Percentiles rank a stretch among this genome's conserved stretches.
phyloP scores from a whole-genome alignment of 2,113 vertebrate species.

The Eublepharis macularius region DNA sequence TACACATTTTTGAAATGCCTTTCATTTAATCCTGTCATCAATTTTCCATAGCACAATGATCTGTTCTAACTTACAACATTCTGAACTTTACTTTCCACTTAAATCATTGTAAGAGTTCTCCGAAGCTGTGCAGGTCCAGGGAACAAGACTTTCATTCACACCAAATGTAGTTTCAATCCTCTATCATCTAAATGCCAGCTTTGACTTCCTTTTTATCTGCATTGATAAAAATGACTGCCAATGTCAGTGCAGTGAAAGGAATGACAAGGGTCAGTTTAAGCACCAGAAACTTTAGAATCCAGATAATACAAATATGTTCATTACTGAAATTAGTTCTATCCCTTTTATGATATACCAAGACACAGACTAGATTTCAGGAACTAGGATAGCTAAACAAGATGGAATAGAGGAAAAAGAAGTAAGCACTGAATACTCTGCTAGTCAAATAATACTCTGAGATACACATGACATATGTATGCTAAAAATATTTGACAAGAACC shows the following conservation, averaged over 20 bases:
- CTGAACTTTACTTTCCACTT: slow-evolving; percentile 38
- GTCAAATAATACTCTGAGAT: no score
- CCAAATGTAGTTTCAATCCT: not conserved
- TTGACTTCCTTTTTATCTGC: not conserved
- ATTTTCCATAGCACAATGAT: slow-evolving; percentile 49
- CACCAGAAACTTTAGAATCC: not conserved
- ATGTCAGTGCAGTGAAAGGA: not conserved
- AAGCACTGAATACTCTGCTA: not conserved
- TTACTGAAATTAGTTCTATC: not conserved
- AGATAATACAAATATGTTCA: not conserved
- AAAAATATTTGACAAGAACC: no score
- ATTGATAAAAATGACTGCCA: slow-evolving; percentile 8
- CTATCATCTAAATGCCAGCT: not conserved
- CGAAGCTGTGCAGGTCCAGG: not conserved
- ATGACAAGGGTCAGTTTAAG: no score
- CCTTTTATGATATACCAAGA: not conserved
- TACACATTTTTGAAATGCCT: slow-evolving; percentile 35
- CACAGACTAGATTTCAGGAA: not conserved
- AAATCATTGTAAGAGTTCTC: slow-evolving; percentile 50
- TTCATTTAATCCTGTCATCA: slow-evolving; percentile 46
- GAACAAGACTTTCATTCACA: slow-evolving; percentile 25
- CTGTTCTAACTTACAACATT: slow-evolving; percentile 17
- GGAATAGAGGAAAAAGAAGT: not conserved
- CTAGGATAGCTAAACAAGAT: not conserved
- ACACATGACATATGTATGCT: no score